A percentile compares a stretch with the other conserved stretches of the same genome.
phyloP scores from a whole-genome alignment of 2,797 vertebrate species.

The Heterohyrax brucei region DNA sequence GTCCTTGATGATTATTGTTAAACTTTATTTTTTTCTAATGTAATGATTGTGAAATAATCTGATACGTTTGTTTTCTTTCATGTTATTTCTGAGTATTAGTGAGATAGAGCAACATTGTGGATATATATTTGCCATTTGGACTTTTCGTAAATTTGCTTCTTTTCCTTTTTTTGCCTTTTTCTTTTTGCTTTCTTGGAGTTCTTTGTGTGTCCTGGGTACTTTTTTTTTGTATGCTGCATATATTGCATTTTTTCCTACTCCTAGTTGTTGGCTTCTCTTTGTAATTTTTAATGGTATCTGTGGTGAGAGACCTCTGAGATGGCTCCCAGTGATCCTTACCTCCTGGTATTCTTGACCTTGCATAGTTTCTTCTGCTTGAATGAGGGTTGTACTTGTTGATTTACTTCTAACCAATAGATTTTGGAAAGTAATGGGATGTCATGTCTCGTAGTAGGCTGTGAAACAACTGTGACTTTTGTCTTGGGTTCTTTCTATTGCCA shows the following conservation, averaged over 20 bases:
- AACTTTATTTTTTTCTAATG: not conserved
- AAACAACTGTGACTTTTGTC: too few species aligned
- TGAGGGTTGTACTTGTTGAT: not conserved
- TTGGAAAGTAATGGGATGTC: too few species aligned
- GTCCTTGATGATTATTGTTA: not conserved
- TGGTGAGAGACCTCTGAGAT: not conserved
- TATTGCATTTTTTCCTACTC: not conserved
- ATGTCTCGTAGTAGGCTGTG: too few species aligned
- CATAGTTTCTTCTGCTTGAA: not conserved
- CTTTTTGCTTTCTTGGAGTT: conserved; percentile 31
- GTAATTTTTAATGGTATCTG: not conserved
- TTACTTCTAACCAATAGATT: too few species aligned
- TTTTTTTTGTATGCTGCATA: not conserved
- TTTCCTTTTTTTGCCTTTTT: not conserved
- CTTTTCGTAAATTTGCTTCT: not conserved
- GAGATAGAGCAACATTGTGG: not conserved
- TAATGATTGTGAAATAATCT: not conserved
- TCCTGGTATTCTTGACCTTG: not conserved
- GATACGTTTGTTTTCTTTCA: conserved; percentile 48
- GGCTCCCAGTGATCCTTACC: not conserved
- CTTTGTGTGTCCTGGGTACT: not conserved
- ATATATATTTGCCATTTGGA: conserved; percentile 18
- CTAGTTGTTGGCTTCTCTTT: not conserved
- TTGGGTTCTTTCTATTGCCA: too few species aligned
- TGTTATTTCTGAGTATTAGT: conserved; percentile 20